phyloP scores from a whole-genome alignment of 1,140 invertebrate species.

The Eurosta solidaginis region DNA sequence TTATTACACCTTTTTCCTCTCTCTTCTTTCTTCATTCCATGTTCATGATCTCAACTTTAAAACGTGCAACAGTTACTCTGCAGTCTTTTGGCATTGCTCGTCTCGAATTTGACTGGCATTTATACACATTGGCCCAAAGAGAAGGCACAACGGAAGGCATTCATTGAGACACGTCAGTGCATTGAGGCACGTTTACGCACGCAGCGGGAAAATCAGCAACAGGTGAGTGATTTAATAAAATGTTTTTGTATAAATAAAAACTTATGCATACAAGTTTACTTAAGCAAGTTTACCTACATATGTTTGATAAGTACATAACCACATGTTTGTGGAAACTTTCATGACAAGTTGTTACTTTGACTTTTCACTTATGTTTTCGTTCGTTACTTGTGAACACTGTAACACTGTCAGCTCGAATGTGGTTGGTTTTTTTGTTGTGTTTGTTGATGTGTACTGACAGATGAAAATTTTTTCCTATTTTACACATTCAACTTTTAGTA shows the following conservation, averaged over 20 bases:
- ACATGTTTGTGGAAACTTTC: background rate
- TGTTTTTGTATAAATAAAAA: background rate
- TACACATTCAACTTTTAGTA: too few relatives aligned
- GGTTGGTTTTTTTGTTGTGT: background rate
- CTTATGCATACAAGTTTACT: background rate
- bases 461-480: too few relatives aligned
- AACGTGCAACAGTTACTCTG: constrained; percentile 65
- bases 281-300: background rate
- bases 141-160: constrained; percentile 87
- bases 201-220: constrained; percentile 93
- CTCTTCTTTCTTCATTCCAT: background rate
- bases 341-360: background rate
- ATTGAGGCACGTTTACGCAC: constrained; percentile 90
- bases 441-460: too few relatives aligned
- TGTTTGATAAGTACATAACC: background rate
- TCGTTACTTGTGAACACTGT: background rate
- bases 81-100: constrained; percentile 72
- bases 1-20: background rate
- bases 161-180: constrained; percentile 92
- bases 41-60: background rate
- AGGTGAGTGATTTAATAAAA: constrained; percentile 67
- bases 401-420: background rate
- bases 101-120: constrained; percentile 84
- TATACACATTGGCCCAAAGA: constrained; percentile 93
- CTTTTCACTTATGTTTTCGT: background rate